Conservation (phyloP, 2,888 invertebrate genomes). For the Antitype chi region DNA sequence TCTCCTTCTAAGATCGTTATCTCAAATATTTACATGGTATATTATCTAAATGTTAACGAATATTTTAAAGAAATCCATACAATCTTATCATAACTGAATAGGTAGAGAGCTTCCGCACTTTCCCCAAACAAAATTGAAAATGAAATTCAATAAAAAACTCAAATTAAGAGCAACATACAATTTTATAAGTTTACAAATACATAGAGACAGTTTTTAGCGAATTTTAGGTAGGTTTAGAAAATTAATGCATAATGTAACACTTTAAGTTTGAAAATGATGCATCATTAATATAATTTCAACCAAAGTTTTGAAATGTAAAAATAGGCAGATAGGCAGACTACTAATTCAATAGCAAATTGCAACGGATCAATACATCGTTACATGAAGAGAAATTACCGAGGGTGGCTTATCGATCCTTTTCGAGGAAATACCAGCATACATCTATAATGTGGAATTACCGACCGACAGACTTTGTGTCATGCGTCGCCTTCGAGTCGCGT, state of each 20-base stretch:
- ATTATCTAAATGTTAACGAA: not conserved
- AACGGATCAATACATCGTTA: conserved; percentile 23
- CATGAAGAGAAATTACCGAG: conserved; percentile 40
- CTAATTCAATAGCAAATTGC: conserved; percentile 14
- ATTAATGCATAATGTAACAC: conserved; percentile 15
- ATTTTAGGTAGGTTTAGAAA: conserved; percentile 5
- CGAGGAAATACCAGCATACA: conserved; percentile 40
- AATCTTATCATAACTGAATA: not conserved
- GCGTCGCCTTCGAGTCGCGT: conserved; percentile 41
- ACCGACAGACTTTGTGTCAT: conserved; percentile 20
- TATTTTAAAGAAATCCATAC: not conserved
- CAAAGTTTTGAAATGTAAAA: conserved; percentile 18
- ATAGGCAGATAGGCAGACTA: not conserved
- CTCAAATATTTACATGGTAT: not conserved
- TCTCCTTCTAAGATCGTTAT: not conserved
- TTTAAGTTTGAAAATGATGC: conserved; percentile 7
- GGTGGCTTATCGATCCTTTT: conserved; percentile 42
- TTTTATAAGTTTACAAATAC: not conserved
- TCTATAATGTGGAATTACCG: conserved; percentile 28
- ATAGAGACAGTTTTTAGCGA: not conserved
- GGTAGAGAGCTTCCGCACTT: not conserved
- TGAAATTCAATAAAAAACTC: not conserved
- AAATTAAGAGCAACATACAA: not conserved
- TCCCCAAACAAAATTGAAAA: not conserved
- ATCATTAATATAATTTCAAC: not conserved